phyloP scores from a whole-genome alignment of 2,113 vertebrate species.

The Ptyas mucosa region DNA sequence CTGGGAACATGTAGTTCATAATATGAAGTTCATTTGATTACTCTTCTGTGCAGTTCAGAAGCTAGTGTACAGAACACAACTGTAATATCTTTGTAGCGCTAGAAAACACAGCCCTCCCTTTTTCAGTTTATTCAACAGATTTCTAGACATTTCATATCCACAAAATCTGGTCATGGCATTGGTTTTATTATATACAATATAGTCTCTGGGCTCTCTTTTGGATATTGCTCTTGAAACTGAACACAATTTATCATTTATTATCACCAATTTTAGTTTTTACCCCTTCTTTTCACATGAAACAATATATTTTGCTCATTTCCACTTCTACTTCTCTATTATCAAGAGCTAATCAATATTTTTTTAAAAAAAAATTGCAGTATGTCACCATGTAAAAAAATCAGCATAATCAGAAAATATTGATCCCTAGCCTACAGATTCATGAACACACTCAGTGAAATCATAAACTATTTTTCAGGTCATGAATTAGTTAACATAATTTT shows the following conservation, averaged over 20 bases:
- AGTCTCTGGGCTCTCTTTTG: conserved; percentile 44
- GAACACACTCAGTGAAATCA: conserved; percentile 7
- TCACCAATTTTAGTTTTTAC: conserved; percentile 43
- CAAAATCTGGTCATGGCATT: background rate
- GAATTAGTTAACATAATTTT: conserved; percentile 27
- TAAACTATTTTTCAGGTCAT: background rate
- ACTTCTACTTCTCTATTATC: conserved; percentile 13
- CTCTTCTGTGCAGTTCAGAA: background rate
- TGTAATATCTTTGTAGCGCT: background rate
- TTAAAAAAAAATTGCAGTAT: conserved; percentile 5
- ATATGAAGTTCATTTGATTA: background rate
- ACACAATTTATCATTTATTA: conserved; percentile 52
- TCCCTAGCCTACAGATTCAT: background rate
- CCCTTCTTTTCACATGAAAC: conserved; percentile 32
- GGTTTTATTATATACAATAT: conserved; percentile 5
- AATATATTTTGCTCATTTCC: background rate
- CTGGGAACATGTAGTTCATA: background rate
- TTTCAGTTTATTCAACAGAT: background rate
- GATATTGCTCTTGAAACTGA: conserved; percentile 39
- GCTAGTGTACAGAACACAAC: background rate
- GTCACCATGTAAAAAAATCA: background rate
- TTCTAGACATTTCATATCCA: background rate
- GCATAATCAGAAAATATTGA: conserved; percentile 8
- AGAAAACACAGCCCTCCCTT: background rate
- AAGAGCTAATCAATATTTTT: conserved; percentile 2